phyloP scores from a whole-genome alignment of 2,888 invertebrate genomes.

The Lydus trimaculatus region DNA sequence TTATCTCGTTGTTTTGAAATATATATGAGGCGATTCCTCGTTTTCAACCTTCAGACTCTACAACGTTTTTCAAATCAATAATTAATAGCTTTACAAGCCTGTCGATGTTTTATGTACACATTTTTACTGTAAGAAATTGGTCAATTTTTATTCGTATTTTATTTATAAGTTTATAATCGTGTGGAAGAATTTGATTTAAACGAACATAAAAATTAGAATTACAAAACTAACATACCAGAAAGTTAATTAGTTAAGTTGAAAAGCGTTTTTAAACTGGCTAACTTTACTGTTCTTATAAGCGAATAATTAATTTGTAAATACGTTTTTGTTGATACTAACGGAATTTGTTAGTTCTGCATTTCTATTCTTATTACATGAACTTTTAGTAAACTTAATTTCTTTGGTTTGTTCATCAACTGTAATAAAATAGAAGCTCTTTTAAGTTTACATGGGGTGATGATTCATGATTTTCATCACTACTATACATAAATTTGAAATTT shows the following conservation, averaged over 20 bases:
- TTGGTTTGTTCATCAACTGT: slow-evolving; percentile 10
- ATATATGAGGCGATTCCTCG: slow-evolving; percentile 8
- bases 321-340: slow-evolving; percentile 20
- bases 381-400: background rate
- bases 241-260: slow-evolving; percentile 39
- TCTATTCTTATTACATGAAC: background rate
- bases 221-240: slow-evolving; percentile 37
- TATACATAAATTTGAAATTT: no score
- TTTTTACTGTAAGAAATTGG: background rate
- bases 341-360: slow-evolving; percentile 9
- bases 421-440: slow-evolving; percentile 16
- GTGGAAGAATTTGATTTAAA: background rate
- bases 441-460: no score
- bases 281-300: slow-evolving; percentile 30
- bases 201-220: slow-evolving; percentile 32
- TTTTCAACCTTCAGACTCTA: background rate
- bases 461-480: no score
- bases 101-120: background rate
- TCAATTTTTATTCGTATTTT: background rate
- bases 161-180: no score
- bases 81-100: slow-evolving; percentile 7
- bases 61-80: slow-evolving; percentile 2
- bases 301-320: slow-evolving; percentile 35
- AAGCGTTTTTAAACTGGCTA: slow-evolving; percentile 34
- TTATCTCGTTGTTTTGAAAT: slow-evolving; percentile 3